Percentiles rank a stretch among this genome's conserved stretches.
Conservation (phyloP, 1,140 invertebrate genomes). For the Apolygus lucorum region DNA sequence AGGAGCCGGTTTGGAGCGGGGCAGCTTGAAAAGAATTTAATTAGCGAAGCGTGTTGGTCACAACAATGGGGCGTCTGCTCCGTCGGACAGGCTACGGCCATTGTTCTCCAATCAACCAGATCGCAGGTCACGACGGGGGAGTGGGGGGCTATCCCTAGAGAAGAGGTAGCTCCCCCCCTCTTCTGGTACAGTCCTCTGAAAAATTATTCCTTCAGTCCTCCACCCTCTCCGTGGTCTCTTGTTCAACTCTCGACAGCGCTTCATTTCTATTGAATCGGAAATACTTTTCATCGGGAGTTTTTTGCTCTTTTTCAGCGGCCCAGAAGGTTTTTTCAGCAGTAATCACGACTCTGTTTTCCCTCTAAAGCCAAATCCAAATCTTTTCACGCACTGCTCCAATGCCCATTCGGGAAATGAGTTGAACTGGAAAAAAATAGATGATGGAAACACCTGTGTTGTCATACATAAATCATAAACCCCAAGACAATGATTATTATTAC, state of each 20-base stretch:
- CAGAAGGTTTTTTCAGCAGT: not conserved
- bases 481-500: too few species aligned
- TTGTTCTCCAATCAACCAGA: constrained; percentile 12
- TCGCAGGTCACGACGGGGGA: constrained; percentile 2
- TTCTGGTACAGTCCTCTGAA: not conserved
- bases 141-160: not conserved
- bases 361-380: not conserved
- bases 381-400: too few species aligned
- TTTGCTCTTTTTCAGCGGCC: not conserved
- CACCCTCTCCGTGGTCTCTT: not conserved
- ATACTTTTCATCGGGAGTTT: constrained; percentile 8
- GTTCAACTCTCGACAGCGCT: not conserved
- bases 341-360: not conserved
- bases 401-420: too few species aligned
- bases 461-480: too few species aligned
- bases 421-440: too few species aligned
- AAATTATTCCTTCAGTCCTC: constrained; percentile 3
- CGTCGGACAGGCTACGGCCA: not conserved
- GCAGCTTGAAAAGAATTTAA: constrained; percentile 7
- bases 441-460: too few species aligned
- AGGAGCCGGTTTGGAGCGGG: constrained; percentile 2
- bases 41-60: constrained; percentile 12
- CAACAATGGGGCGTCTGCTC: constrained; percentile 10
- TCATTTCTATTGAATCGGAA: constrained; percentile 7
- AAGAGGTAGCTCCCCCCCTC: not conserved